Evolutionary conservation across 1,140 invertebrate species (phyloP).

Genomic region (Polyergus mexicanus): DNA sequence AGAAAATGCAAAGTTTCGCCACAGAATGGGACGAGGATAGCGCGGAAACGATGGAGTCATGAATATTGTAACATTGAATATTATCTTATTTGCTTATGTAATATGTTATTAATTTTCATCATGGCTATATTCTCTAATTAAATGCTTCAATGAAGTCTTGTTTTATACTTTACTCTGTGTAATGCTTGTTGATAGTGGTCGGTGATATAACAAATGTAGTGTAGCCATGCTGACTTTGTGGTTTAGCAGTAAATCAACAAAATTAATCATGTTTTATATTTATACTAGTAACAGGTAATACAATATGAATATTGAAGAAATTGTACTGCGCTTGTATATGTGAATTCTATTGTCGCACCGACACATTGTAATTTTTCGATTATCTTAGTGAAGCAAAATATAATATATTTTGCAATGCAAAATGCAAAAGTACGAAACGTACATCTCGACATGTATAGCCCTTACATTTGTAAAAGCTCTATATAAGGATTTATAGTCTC

Average conservation of each 20-base stretch:
- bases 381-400: neutral
- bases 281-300: neutral
- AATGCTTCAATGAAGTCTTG: neutral
- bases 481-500: neutral
- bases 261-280: slow-evolving; percentile 44
- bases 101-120: slow-evolving; percentile 52
- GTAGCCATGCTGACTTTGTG: neutral
- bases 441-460: neutral
- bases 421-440: neutral
- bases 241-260: slow-evolving; percentile 18
- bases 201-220: neutral
- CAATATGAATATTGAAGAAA: slow-evolving; percentile 5
- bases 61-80: slow-evolving; percentile 61
- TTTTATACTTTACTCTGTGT: slow-evolving; percentile 15
- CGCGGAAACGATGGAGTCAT: slow-evolving; percentile 72
- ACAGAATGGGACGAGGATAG: slow-evolving; percentile 83
- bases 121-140: slow-evolving; percentile 36
- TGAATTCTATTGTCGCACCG: slow-evolving; percentile 29
- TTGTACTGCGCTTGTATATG: slow-evolving; percentile 25
- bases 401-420: slow-evolving; percentile 28
- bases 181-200: slow-evolving; percentile 7
- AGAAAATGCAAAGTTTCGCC: slow-evolving; percentile 70
- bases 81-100: slow-evolving; percentile 47
- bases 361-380: neutral
- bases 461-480: neutral